Evolutionary conservation across 1,140 invertebrate species (phyloP), one percentile per base, ranked within the genome.

Genomic region (Diplogasteroides magnus): DNA sequence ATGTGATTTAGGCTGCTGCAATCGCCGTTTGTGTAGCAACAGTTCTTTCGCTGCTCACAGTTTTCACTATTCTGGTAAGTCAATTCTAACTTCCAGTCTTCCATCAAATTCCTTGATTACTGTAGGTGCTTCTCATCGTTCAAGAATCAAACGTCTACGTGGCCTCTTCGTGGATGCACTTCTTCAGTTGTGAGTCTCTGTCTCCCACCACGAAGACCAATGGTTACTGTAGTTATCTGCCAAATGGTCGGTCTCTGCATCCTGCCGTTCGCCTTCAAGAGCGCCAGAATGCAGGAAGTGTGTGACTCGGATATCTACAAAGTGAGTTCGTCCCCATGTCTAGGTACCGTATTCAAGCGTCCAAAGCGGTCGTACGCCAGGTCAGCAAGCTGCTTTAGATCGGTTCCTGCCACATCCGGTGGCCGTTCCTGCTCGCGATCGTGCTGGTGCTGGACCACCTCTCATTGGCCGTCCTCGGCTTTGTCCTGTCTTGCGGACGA

Each of bases 231-330:
- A 93, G 91, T 91, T 19, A 80, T 90, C 19, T 90, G 88, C 76
- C 89, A 94, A 88, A 88, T 90, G 1, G 88, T 88, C 2, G 91
- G 91, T 3, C 91, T 94, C 61, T 87, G 90, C 23, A 87, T 92
- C n/a, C 97, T 91, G 86, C 94, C 95, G 0, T 89, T 90, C 23
- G 94, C 92, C 6, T 98, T 93, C 93, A 90, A 92, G 78, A 88
- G 91, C 15, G 86, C 88, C 0, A 85, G 88, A 68, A 91, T 97
- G 11, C 87, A 89, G 64, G 88, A 89, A 73, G 90, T 95, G 0
- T 98, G 95, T 80, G 93, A 93, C 0, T 87, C 88, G 14, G 86
- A 89, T 11, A 87, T 88, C 26, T 68, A 64, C 28, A 27, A 26
- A 13, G 48, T n/a, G 48, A 19, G 29, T n/a, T 14, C 0, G 31